phyloP scores from a whole-genome alignment of 35 echinoderm and acorn worm species.

The Holothuria glaberrima region DNA sequence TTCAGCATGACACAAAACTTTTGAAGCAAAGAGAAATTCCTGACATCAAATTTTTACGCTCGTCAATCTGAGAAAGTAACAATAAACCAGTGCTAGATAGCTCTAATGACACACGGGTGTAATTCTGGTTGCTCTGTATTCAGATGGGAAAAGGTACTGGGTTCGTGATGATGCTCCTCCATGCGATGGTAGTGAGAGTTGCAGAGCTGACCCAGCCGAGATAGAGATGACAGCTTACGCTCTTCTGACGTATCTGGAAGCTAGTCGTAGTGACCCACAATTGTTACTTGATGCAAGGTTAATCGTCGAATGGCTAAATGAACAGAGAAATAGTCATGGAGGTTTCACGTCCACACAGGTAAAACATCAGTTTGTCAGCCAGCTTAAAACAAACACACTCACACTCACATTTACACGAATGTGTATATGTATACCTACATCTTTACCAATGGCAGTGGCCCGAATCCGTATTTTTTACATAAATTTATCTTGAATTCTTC shows the following conservation, averaged over 20 bases:
- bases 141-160: slow-evolving; percentile 20
- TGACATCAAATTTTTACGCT: no score
- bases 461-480: no score
- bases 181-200: background rate
- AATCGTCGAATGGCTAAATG: slow-evolving; percentile 47
- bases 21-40: no score
- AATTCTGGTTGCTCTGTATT: background rate
- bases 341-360: slow-evolving; percentile 58
- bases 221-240: slow-evolving; percentile 52
- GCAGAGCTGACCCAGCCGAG: slow-evolving; percentile 43
- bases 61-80: no score
- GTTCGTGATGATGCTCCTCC: background rate
- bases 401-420: no score
- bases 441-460: no score
- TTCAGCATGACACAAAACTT: no score
- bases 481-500: background rate
- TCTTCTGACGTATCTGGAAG: slow-evolving; percentile 18
- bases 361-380: background rate
- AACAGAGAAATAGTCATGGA: slow-evolving; percentile 44
- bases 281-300: slow-evolving; percentile 1
- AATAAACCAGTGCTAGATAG: no score
- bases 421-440: no score
- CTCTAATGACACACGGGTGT: no score
- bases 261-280: background rate
- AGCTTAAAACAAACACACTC: no score